Base-by-base conservation (phyloP, 2,888 invertebrate species). In the Drosophila yooni region DNA sequence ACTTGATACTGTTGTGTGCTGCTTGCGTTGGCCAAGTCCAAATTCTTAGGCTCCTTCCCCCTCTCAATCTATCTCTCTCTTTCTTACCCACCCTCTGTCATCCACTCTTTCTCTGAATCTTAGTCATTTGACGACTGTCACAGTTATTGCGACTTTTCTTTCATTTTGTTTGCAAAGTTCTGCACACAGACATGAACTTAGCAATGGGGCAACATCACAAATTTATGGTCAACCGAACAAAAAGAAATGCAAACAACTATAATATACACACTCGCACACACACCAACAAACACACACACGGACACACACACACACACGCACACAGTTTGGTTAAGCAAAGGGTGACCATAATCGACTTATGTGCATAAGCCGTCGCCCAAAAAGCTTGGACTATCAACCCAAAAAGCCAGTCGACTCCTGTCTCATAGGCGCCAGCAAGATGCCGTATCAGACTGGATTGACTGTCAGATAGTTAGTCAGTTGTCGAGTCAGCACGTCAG, bases 1-100 rank as follows among this genome's bases (percentile, higher is more conserved):
- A 87, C 87, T 87, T 87, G 87, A 87, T 87, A 88, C 88, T 89
- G 78, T 87, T 88, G 87, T 87, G 82, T 79, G 89, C 78, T 81
- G 76, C 85, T 81, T 77, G 79, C 70, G 69, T 65, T 69, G 78
- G n/a, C 60, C 70, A 58, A 73, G 52, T 57, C 58, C 52, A 34
- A 69, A 54, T 59, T 56, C 54, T 74, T 51, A 29, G 29, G 70
- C 62, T 34, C 48, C 67, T 52, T 54, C 13, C 10, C 21, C 10
- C 10, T 29, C 38, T 40, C 25, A 13, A 4, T 21, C 63, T 33
- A 33, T 33, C 34, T 13, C 27, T 36, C 5, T 52, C 10, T 31
- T 1, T 21, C 46, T n/a, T 15, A 46, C 25, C 3, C 25, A 8
- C 15, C 1, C 25, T 4, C 15, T 46, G 25, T 25, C 46, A 8